Conservation (phyloP, 2,113 vertebrate genomes). For the Zosterops borbonicus region DNA sequence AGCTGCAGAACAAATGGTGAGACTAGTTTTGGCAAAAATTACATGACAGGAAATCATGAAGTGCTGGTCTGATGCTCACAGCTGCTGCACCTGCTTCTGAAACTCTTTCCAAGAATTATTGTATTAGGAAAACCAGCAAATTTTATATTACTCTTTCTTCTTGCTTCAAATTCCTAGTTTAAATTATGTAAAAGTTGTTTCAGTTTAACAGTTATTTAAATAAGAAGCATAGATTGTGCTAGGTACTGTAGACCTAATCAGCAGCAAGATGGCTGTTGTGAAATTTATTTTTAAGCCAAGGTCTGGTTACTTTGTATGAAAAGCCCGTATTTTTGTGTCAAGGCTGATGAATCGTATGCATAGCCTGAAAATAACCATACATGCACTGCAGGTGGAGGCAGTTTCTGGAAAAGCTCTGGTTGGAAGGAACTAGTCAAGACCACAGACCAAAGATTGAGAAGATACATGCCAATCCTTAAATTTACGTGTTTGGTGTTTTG, state of each 20-base stretch:
- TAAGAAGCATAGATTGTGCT: not conserved
- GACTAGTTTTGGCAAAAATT: not conserved
- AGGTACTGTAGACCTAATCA: not conserved
- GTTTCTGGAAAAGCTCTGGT: not conserved
- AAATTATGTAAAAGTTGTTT: not conserved
- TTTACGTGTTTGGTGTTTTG: not conserved
- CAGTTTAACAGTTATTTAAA: not conserved
- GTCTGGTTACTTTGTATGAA: not conserved
- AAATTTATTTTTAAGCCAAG: not conserved
- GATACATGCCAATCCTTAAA: not conserved
- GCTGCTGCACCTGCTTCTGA: not conserved
- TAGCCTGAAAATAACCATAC: not conserved
- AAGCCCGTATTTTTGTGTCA: not conserved
- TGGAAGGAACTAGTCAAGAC: not conserved
- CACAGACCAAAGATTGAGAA: not conserved
- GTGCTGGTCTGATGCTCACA: not conserved
- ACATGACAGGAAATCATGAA: not conserved
- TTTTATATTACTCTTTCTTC: not conserved
- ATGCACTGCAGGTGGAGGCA: not conserved
- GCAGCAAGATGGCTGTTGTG: not conserved
- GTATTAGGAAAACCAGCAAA: not conserved
- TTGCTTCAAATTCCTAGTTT: not conserved
- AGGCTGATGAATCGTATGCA: not conserved
- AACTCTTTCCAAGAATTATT: not conserved
- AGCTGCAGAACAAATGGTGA: conserved; percentile 7